Percentiles rank a stretch among this genome's conserved stretches.
These are phyloP conservation scores for Cebus imitator DNA, from an alignment of 2,113 vertebrate genomes.

Conservation along the genomic window DNA sequence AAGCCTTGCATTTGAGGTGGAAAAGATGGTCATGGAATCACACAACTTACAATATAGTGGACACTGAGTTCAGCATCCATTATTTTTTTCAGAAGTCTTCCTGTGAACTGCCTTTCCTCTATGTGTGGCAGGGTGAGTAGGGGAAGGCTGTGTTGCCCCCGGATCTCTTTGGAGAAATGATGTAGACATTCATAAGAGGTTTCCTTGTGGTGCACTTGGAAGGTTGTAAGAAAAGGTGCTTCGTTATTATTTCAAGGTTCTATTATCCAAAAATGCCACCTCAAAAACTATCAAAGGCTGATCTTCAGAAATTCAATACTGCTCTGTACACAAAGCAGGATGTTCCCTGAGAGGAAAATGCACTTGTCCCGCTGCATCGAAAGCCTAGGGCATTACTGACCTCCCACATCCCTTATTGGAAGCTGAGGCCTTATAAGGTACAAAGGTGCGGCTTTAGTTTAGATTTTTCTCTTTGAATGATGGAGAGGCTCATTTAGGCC, in stretches of 20 bases:
- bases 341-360: background rate
- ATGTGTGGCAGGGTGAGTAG: background rate
- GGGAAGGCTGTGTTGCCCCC: background rate
- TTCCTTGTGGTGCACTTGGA: background rate
- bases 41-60: background rate
- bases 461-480: background rate
- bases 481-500: background rate
- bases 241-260: slow-evolving; percentile 53
- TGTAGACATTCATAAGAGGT: background rate
- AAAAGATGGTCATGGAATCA: background rate
- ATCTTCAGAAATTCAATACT: slow-evolving; percentile 32
- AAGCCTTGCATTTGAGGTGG: background rate
- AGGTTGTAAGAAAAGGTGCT: slow-evolving; percentile 41
- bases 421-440: background rate
- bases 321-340: background rate
- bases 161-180: background rate
- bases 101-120: background rate
- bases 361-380: rapidly evolving
- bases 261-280: slow-evolving; percentile 45
- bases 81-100: background rate
- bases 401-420: background rate
- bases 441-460: background rate
- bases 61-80: background rate
- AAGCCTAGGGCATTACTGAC: background rate
- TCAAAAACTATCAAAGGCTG: slow-evolving; percentile 20